Evolutionary conservation across 2,797 vertebrate species (phyloP).

Genomic region (Squalus acanthias): DNA sequence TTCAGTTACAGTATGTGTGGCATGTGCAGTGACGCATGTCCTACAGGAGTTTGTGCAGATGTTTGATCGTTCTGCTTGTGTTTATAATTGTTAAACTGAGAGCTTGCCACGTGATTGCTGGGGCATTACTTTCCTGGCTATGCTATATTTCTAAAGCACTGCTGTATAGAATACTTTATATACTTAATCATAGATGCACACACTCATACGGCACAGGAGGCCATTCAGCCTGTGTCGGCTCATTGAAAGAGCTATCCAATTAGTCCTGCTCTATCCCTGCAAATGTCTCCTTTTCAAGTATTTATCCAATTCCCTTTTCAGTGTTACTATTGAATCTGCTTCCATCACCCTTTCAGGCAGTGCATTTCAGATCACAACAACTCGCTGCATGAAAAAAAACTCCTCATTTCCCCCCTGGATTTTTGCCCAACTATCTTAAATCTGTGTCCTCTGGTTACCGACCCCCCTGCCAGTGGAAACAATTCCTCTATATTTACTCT

Average conservation of each 20-base stretch:
- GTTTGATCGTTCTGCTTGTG: background rate
- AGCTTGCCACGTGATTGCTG: background rate
- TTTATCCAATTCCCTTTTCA: background rate
- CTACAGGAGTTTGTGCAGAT: background rate
- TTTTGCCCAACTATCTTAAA: background rate
- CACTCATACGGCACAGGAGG: background rate
- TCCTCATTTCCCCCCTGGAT: background rate
- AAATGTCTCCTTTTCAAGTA: background rate
- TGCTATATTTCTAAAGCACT: background rate
- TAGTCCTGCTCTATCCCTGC: background rate
- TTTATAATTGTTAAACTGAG: background rate
- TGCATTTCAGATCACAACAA: background rate
- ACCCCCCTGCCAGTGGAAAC: background rate
- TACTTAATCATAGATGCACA: background rate
- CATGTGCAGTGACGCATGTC: background rate
- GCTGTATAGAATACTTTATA: background rate
- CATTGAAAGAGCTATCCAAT: background rate
- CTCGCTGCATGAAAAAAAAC: background rate
- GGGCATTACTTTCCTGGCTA: background rate
- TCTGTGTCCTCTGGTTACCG: background rate
- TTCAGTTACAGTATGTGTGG: background rate
- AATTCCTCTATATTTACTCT: background rate
- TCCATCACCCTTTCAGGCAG: background rate
- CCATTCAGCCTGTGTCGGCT: background rate
- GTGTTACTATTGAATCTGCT: background rate